Evolutionary conservation across 1,140 invertebrate species (phyloP), one percentile per base, ranked within the genome.

Genomic region (Bombus waltoni): DNA sequence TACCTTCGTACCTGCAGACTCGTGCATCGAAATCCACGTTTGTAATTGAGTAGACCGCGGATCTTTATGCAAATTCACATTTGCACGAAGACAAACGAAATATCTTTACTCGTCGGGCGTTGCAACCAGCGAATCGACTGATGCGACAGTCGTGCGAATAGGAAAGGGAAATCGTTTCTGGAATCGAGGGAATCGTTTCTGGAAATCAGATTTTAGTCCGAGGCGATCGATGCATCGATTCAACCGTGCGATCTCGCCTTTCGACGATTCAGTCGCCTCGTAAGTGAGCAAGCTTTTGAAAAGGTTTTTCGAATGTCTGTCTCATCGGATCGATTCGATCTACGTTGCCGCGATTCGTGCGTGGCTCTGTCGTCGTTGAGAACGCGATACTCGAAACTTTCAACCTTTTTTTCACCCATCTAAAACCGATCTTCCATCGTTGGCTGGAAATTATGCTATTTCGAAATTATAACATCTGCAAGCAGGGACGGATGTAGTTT

Each of bases 391-490:
- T 35, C n/a, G 65, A 66, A 66, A 32, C 65, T 66, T 66, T 13
- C 13, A 0, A 35, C 6, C 15, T 32, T 81, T 68, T 68, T 42
- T 66, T 62, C 32, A 72, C 59, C 59, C 65, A 42, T 80, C 76
- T 81, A 85, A 68, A 89, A 78, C 68, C 71, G 83, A 87, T 83
- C 85, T 75, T 86, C 87, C 90, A 92, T 90, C 87, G 89, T 81
- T 87, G 83, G 79, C 88, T 88, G 89, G 85, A 93, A 94, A 94
- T 94, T 92, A 94, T 92, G 92, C 91, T 91, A 94, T 94, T 94
- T 93, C 93, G 89, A 95, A 94, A 95, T 95, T 95, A 95, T 94
- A 95, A 95, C 94, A 95, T 95, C 93, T 93, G 93, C 92, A 84
- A 76, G 73, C 85, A 85, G 83, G 83, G 76, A 47, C 89, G 89